Evolutionary conservation across 2,888 invertebrate genomes (phyloP).

Genomic region (Ferrisia virgata): DNA sequence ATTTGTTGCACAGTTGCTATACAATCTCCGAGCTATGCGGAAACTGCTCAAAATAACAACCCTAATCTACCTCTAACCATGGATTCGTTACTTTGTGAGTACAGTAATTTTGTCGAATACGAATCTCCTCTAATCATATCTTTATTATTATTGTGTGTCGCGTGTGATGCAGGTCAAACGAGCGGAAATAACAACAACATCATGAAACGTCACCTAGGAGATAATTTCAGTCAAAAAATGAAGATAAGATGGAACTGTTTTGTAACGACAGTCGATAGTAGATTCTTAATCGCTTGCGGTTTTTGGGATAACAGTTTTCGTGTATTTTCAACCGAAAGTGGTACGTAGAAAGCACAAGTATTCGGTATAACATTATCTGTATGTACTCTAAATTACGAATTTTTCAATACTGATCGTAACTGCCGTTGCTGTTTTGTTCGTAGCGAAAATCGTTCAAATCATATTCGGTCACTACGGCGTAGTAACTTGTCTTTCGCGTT

Average conservation of each 20-base stretch:
- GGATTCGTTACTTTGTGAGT: conserved; percentile 90
- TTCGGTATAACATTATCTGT: too few species aligned
- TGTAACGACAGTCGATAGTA: conserved; percentile 95
- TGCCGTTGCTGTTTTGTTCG: conserved; percentile 50
- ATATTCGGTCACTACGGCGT: conserved; percentile 99
- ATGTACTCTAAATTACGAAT: neutral
- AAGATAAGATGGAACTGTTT: conserved; percentile 92
- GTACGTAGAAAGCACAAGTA: conserved; percentile 59
- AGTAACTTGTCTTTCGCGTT: conserved; percentile 94
- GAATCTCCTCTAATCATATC: neutral
- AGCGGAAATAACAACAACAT: conserved; percentile 66
- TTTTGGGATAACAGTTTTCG: conserved; percentile 99
- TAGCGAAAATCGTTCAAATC: conserved; percentile 96
- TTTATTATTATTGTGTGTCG: neutral
- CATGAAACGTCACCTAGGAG: conserved; percentile 85
- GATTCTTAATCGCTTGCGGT: conserved; percentile 94
- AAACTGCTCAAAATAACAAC: conserved; percentile 69
- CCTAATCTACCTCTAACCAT: conserved; percentile 86
- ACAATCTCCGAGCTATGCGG: conserved; percentile 76
- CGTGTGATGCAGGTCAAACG: conserved; percentile 69
- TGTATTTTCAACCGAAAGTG: conserved; percentile 94
- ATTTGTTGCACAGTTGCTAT: conserved; percentile 59
- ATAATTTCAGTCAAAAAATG: conserved; percentile 96
- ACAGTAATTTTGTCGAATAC: neutral
- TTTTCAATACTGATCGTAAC: neutral